A percentile compares a stretch with the other conserved stretches of the same genome.
Conservation (phyloP, 2,113 vertebrate genomes). For the Cynoglossus semilaevis region DNA sequence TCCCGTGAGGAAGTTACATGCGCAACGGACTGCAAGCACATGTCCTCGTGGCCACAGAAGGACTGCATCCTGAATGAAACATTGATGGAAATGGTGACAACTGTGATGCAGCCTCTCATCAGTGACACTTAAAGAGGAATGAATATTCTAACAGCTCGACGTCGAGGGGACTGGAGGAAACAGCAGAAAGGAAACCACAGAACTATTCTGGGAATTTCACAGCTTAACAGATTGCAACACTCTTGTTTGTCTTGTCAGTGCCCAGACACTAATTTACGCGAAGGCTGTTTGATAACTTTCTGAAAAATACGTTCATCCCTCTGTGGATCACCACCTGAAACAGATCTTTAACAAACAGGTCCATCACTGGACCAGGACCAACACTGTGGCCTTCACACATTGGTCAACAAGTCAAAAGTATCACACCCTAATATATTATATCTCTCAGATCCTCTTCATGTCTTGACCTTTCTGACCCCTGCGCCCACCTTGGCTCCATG, state of each 20-base stretch:
- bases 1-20: conserved; percentile 21
- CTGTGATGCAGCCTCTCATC: conserved; percentile 45
- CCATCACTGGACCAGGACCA: too few species aligned
- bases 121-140: conserved; percentile 51
- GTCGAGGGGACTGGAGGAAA: conserved; percentile 6
- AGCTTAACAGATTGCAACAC: conserved; percentile 12
- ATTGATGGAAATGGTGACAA: conserved; percentile 38
- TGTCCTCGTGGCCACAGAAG: conserved; percentile 12
- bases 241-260: conserved; percentile 11
- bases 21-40: conserved; percentile 27
- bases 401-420: too few species aligned
- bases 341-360: too few species aligned
- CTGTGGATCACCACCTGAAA: too few species aligned
- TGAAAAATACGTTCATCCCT: not conserved
- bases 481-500: too few species aligned
- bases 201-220: conserved; percentile 26
- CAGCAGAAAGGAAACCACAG: conserved; percentile 19
- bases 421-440: too few species aligned
- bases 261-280: conserved; percentile 8
- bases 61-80: conserved; percentile 55
- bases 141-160: conserved; percentile 59
- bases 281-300: conserved; percentile 3
- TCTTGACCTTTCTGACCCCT: too few species aligned
- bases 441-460: too few species aligned
- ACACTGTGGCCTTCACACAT: too few species aligned